Conservation (phyloP, 1,140 invertebrate genomes). For the Anastatus disparis region DNA sequence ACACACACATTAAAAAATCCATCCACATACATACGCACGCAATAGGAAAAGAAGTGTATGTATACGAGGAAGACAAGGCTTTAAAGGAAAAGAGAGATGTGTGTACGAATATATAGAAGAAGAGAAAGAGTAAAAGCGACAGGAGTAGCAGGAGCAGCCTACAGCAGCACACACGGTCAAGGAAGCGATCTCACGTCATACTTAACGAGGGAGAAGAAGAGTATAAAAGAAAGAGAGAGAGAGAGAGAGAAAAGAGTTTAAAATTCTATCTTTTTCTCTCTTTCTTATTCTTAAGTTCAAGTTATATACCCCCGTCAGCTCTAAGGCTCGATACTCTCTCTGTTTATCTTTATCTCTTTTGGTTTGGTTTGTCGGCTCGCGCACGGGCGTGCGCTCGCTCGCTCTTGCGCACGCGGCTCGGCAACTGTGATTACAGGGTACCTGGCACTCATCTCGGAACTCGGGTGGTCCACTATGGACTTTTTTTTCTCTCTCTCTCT, state of each 20-base stretch:
- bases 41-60: too few species aligned
- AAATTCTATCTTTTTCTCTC: too few species aligned
- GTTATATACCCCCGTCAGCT: constrained; percentile 54
- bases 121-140: constrained; percentile 40
- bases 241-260: neutral
- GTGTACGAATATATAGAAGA: constrained; percentile 24
- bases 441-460: constrained; percentile 66
- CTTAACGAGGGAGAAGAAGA: constrained; percentile 61
- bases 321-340: constrained; percentile 64
- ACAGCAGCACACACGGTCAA: constrained; percentile 47
- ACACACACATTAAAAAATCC: too few species aligned
- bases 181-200: constrained; percentile 65
- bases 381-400: too few species aligned
- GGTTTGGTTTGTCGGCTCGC: constrained; percentile 67
- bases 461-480: constrained; percentile 67
- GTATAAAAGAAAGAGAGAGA: neutral
- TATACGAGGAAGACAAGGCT: constrained; percentile 36
- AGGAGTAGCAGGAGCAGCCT: constrained; percentile 33
- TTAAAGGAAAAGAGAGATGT: constrained; percentile 29
- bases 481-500: constrained; percentile 37
- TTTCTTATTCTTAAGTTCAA: constrained; percentile 40
- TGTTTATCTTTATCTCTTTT: constrained; percentile 69
- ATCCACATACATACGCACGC: too few species aligned
- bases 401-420: too few species aligned
- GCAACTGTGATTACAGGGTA: constrained; percentile 67